phyloP scores from a whole-genome alignment of 1,140 invertebrate genomes.

The Zophobas morio region DNA sequence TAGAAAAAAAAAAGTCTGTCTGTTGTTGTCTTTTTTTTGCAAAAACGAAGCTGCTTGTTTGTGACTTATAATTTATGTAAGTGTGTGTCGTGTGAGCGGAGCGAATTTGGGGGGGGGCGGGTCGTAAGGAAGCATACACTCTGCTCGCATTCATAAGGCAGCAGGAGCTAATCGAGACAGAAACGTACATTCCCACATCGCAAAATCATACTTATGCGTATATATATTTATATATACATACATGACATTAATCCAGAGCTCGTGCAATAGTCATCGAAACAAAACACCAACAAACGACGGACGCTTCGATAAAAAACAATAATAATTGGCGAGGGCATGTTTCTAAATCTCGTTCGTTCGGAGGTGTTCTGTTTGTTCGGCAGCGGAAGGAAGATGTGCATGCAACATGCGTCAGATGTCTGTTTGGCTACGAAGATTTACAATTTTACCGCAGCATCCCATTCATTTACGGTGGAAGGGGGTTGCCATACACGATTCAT shows the following conservation, averaged over 20 bases:
- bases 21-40: slow-evolving; percentile 7
- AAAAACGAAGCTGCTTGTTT: slow-evolving; percentile 9
- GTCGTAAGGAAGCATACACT: slow-evolving; percentile 49
- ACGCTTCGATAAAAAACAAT: background rate
- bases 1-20: background rate
- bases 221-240: slow-evolving; percentile 40
- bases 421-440: slow-evolving; percentile 57
- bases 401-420: slow-evolving; percentile 41
- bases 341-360: background rate
- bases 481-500: slow-evolving; percentile 50
- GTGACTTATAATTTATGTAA: slow-evolving; percentile 44
- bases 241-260: slow-evolving; percentile 36
- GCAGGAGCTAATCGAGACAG: slow-evolving; percentile 57
- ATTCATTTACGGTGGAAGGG: slow-evolving; percentile 62
- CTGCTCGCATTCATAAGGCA: slow-evolving; percentile 60
- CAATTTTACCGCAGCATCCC: slow-evolving; percentile 63
- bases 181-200: slow-evolving; percentile 46
- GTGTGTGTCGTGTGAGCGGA: slow-evolving; percentile 35
- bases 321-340: too few species aligned
- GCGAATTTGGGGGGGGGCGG: slow-evolving; percentile 31
- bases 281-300: slow-evolving; percentile 31
- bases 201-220: slow-evolving; percentile 43
- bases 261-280: slow-evolving; percentile 36
- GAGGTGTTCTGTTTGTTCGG: background rate
- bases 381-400: slow-evolving; percentile 31